Conservation (phyloP, 2,797 vertebrate genomes). For the Adelosebastes latens region DNA sequence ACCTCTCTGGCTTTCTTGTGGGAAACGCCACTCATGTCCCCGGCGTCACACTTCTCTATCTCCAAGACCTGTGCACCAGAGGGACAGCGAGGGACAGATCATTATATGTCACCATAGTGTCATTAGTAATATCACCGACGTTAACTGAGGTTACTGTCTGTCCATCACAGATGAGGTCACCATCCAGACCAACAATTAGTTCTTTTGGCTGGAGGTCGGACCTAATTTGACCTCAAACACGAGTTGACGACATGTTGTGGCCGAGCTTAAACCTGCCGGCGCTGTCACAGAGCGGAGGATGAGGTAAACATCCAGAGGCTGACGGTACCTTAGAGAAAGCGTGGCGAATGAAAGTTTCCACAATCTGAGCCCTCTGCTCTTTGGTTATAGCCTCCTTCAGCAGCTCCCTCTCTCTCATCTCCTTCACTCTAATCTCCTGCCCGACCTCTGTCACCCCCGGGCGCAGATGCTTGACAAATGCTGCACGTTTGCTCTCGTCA, state of each 20-base stretch:
- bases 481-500: constrained; percentile 79
- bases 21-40: constrained; percentile 83
- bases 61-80: constrained; percentile 86
- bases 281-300: constrained; percentile 13
- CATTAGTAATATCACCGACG: constrained; percentile 46
- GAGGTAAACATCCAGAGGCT: constrained; percentile 48
- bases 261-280: constrained; percentile 24
- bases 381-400: constrained; percentile 89
- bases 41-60: constrained; percentile 87
- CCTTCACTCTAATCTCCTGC: constrained; percentile 72
- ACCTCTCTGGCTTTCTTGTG: constrained; percentile 86
- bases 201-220: constrained; percentile 43
- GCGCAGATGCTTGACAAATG: constrained; percentile 80
- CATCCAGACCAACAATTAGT: constrained; percentile 57
- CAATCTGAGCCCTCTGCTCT: constrained; percentile 88
- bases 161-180: constrained; percentile 46
- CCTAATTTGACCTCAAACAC: constrained; percentile 59
- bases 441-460: constrained; percentile 53
- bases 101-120: constrained; percentile 38
- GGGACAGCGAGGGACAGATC: constrained; percentile 7
- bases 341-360: constrained; percentile 95
- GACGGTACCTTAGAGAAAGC: constrained; percentile 90
- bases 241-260: constrained; percentile 53
- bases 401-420: constrained; percentile 85
- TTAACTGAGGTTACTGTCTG: constrained; percentile 38